These are phyloP conservation scores for Thecocarcelia acutangulata DNA, from an alignment of 2,888 invertebrate species.

Conservation along the genomic window DNA sequence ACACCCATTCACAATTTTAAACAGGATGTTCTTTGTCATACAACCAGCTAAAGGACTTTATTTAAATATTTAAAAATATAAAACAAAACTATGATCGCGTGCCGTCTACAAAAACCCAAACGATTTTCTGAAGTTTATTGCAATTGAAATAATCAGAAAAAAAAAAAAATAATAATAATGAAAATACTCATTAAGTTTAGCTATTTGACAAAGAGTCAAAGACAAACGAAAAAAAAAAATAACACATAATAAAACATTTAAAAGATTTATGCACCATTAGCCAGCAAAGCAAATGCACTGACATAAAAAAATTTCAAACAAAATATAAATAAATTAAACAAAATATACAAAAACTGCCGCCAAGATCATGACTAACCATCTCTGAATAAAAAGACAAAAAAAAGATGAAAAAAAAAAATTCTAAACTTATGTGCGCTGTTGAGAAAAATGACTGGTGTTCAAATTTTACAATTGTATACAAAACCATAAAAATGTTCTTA, in stretches of 20 bases:
- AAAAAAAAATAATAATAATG: constrained; percentile 11
- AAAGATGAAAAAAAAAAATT: constrained; percentile 15
- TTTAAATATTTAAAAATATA: constrained; percentile 4
- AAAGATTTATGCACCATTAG: constrained; percentile 79
- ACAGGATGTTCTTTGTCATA: constrained; percentile 30
- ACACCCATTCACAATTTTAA: constrained; percentile 48
- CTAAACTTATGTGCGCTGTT: constrained; percentile 17
- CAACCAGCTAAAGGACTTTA: background rate
- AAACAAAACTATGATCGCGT: constrained; percentile 25
- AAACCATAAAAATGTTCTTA: constrained; percentile 14
- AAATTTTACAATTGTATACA: constrained; percentile 22
- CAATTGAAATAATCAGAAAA: background rate
- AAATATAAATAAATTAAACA: constrained; percentile 31
- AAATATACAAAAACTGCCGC: constrained; percentile 52
- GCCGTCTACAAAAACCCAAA: constrained; percentile 27
- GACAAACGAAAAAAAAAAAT: constrained; percentile 58
- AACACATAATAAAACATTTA: constrained; percentile 70
- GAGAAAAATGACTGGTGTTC: constrained; percentile 11
- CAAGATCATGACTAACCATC: constrained; percentile 67
- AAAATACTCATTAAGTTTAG: constrained; percentile 60
- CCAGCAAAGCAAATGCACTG: constrained; percentile 61
- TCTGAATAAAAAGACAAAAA: constrained; percentile 12
- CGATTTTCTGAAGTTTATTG: constrained; percentile 5
- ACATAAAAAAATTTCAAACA: constrained; percentile 33
- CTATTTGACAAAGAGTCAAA: constrained; percentile 77